Conservation (phyloP, 2,888 invertebrate genomes). For the Brachynemurus nebulosus region DNA sequence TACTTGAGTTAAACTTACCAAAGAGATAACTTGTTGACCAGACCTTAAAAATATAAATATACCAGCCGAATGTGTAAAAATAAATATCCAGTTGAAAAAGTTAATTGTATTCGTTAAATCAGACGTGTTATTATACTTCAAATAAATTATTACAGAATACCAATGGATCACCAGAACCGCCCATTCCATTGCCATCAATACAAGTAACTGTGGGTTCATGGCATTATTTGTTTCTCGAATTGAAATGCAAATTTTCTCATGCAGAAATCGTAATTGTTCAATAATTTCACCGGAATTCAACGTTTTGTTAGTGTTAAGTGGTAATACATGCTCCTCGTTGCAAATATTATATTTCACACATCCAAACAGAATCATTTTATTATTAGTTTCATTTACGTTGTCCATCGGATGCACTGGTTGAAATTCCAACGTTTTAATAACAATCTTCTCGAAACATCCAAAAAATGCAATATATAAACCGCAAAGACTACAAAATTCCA, state of each 20-base stretch:
- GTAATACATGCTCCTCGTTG: conserved; percentile 22
- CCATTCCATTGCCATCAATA: conserved; percentile 27
- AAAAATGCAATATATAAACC: conserved; percentile 23
- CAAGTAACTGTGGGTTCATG: conserved; percentile 27
- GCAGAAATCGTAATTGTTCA: conserved; percentile 27
- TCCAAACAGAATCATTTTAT: conserved; percentile 25
- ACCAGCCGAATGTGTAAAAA: conserved; percentile 26
- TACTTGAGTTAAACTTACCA: conserved; percentile 23
- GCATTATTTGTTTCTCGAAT: conserved; percentile 26
- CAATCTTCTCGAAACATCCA: conserved; percentile 29
- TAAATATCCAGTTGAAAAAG: conserved; percentile 27
- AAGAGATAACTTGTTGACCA: conserved; percentile 27
- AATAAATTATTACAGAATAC: conserved; percentile 29
- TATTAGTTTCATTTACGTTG: conserved; percentile 25
- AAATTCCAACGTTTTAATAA: conserved; percentile 25
- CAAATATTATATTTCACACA: conserved; percentile 24
- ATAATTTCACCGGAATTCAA: conserved; percentile 19
- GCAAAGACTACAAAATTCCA: conserved; percentile 22
- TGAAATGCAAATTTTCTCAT: conserved; percentile 27
- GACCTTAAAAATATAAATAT: conserved; percentile 27
- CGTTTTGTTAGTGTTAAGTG: not conserved
- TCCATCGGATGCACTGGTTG: conserved; percentile 26
- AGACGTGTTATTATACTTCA: conserved; percentile 23
- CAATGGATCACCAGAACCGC: conserved; percentile 27
- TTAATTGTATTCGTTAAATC: conserved; percentile 25